Evolutionary conservation across 1,140 invertebrate genomes (phyloP), one percentile per base, ranked within the genome.

Genomic region (Ostrea edulis): DNA sequence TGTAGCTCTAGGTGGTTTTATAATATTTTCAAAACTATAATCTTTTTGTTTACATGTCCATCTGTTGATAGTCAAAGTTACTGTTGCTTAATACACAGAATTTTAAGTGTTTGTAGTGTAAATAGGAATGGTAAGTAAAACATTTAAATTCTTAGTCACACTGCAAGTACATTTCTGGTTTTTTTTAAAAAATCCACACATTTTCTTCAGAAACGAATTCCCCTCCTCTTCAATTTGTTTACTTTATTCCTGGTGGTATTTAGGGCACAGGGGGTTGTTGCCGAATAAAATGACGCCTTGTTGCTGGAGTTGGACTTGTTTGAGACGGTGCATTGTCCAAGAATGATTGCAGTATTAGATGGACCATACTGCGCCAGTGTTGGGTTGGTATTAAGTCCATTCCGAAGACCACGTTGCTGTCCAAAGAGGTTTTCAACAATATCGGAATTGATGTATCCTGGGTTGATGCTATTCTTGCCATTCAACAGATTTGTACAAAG

Each of bases 321-420:
- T 12, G 87, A 88, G 11, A 88, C 14, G 53, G 55, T 85, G 29
- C 25, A 84, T 8, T 84, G 87, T 84, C 87, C 82, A 0, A 88
- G 35, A 7, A 77, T 81, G 8, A 88, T 88, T 12, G 87, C 82
- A 29, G 35, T 88, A 54, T 88, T 88, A 77, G 87, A 54, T 0
- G 87, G 83, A 53, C 87, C 62, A 85, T 85, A 88, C 55, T 88
- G 83, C 52, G 29, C 22, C 2, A 81, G n/a, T 85, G 82, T 85
- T 29, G 82, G 82, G 44, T 88, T 85, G 8, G 87, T 85, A 62
- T 84, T 85, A 8, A 52, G 51, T 20, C 83, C 82, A 85, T 88
- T 88, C 20, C 87, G 35, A n/a, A 88, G 52, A 7, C 82, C 82
- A 54, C 87, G n/a, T 68, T 88, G 87, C 14, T 88, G 62, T n/a